Evolutionary conservation across 2,113 vertebrate species (phyloP), one percentile per base, ranked within the genome.

Genomic region (Neolamprologus ventralis): DNA sequence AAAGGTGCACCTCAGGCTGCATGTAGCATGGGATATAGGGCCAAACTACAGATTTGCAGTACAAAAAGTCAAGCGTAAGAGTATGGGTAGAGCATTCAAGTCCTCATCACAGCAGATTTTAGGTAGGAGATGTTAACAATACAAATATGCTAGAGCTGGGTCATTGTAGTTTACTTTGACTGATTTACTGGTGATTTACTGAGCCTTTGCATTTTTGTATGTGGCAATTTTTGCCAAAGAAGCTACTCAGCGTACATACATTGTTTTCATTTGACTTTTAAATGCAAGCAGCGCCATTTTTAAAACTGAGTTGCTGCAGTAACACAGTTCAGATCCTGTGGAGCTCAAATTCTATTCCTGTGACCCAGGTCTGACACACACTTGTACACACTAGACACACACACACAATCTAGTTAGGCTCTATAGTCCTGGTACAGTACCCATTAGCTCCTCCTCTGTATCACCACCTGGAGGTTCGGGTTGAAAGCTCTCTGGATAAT

Each of bases 371-470:
- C 94, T 95, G 92, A 92, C 92, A 87, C 71, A 85, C 23, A 86
- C 23, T 87, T 65, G 53, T 35, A 53, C 13, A 73, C 60, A 65
- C 54, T 78, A 78, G 45, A 88, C 65, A 93, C 84, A 85, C 57
- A 58, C 89, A 92, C 84, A 80, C 78, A 84, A 47, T 85, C 91
- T 63, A 35, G 68, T 78, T 91, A 83, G 60, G 71, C 57, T 84
- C 68, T 91, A 86, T 81, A 91, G 93, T 53, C 90, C 92, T 91
- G 94, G 96, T 97, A 97, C 97, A 96, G 96, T 98, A 98, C 97
- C 97, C 96, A 97, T 96, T 91, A 93, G 95, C 95, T 97, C 96
- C 92, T 98, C 97, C 94, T 97, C 96, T 90, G 95, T 95, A 88
- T 96, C 95, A 90, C 88, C 94, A 89, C 94, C 96, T 92, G 97